phyloP scores from a whole-genome alignment of 30 jellyfish, hydroid and myxozoan genomes.

The Mastigias papua region DNA sequence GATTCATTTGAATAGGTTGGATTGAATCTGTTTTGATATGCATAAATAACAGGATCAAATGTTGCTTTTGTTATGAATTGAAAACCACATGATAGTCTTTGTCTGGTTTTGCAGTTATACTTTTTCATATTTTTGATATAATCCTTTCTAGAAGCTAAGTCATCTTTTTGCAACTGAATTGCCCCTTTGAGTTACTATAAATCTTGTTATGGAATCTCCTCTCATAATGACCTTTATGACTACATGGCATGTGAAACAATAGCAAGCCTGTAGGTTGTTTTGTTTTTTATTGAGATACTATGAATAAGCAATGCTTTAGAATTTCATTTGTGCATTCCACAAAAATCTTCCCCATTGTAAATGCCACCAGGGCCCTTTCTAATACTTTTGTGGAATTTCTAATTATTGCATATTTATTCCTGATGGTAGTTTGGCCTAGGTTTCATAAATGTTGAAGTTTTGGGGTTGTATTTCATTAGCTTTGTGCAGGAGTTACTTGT shows the following conservation, averaged over 20 bases:
- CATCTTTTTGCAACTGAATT: not conserved
- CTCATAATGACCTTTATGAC: not conserved
- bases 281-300: too few species aligned
- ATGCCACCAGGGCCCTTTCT: too few species aligned
- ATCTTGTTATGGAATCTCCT: not conserved
- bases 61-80: not conserved
- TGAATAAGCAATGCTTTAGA: too few species aligned
- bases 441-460: too few species aligned
- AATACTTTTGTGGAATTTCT: too few species aligned
- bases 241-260: not conserved
- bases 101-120: not conserved
- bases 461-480: too few species aligned
- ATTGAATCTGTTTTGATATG: not conserved
- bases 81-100: not conserved
- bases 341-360: too few species aligned
- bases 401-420: too few species aligned
- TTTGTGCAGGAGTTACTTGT: too few species aligned
- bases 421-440: too few species aligned
- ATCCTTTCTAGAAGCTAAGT: not conserved
- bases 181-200: not conserved
- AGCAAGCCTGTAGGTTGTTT: too few species aligned
- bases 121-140: not conserved
- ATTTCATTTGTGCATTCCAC: too few species aligned
- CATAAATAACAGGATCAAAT: not conserved
- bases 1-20: not conserved